A percentile compares a stretch with the other conserved stretches of the same genome.
Evolutionary conservation across 2,113 vertebrate genomes (phyloP).

Genomic region (Nothobranchius furzeri): DNA sequence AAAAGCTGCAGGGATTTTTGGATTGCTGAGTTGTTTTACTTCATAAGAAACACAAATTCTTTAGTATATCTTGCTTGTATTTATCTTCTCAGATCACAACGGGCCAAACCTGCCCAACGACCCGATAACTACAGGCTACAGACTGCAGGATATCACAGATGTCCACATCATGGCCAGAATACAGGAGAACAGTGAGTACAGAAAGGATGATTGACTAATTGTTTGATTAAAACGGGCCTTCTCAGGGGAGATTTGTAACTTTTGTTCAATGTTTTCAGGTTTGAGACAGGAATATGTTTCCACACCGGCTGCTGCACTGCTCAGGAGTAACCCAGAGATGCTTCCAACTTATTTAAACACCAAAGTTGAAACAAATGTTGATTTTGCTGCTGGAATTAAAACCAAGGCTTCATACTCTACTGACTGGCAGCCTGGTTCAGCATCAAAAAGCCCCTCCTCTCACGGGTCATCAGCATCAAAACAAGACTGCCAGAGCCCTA

Average conservation of each 20-base stretch:
- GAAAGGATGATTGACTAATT: not conserved
- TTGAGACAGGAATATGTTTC: conserved; percentile 81
- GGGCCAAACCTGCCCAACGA: conserved; percentile 67
- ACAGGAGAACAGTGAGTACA: conserved; percentile 83
- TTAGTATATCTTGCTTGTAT: conserved; percentile 16
- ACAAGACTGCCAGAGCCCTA: conserved; percentile 47
- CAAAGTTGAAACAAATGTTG: conserved; percentile 63
- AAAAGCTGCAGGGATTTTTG: too few species aligned
- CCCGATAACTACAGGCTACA: conserved; percentile 78
- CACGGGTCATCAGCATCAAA: conserved; percentile 50
- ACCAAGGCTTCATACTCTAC: not conserved
- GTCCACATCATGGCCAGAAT: conserved; percentile 84
- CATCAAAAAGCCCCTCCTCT: conserved; percentile 2
- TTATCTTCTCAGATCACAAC: conserved; percentile 71
- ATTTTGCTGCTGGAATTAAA: conserved; percentile 12
- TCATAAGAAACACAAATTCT: too few species aligned
- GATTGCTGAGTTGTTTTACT: not conserved
- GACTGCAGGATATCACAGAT: conserved; percentile 83
- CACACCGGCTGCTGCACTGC: conserved; percentile 64
- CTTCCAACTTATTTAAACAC: conserved; percentile 70
- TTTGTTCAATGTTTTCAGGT: conserved; percentile 62
- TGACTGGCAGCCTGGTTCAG: not conserved
- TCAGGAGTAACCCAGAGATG: conserved; percentile 67
- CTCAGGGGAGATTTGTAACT: not conserved
- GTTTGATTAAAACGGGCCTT: not conserved